A percentile compares a stretch with the other conserved stretches of the same genome.
Evolutionary conservation across 2,888 invertebrate species (phyloP).

Genomic region (Sarcophaga rosellei): DNA sequence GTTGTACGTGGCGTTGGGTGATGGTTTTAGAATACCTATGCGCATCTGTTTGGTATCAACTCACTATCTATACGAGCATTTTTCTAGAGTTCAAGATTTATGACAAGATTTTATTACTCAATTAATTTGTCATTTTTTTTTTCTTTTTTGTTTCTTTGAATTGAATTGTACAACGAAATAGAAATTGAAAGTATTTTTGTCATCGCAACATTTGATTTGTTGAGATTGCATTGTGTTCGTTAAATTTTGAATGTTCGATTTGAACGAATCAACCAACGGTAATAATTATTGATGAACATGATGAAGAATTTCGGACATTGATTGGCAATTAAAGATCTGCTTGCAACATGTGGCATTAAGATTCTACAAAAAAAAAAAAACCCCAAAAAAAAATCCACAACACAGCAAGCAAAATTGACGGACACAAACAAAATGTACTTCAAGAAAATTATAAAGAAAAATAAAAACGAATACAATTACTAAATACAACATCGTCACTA

Average conservation of each 20-base stretch:
- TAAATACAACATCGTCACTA: background rate
- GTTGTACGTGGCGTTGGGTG: too few relatives aligned
- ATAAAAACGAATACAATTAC: slow-evolving; percentile 1
- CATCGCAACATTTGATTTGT: background rate
- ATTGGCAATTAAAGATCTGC: slow-evolving; percentile 51
- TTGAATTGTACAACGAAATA: background rate
- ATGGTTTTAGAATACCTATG: too few relatives aligned
- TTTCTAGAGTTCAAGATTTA: too few relatives aligned
- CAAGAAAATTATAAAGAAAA: slow-evolving; percentile 32
- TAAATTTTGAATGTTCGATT: slow-evolving; percentile 1
- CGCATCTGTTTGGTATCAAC: too few relatives aligned
- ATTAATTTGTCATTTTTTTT: too few relatives aligned
- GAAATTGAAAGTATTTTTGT: background rate
- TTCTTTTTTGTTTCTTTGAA: background rate
- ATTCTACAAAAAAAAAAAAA: background rate
- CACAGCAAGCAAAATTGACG: slow-evolving; percentile 10
- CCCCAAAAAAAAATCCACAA: background rate
- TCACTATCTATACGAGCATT: too few relatives aligned
- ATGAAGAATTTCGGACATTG: slow-evolving; percentile 47
- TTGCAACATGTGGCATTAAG: slow-evolving; percentile 56
- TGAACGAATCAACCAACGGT: background rate
- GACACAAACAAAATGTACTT: slow-evolving; percentile 25
- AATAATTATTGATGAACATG: slow-evolving; percentile 39
- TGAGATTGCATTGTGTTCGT: slow-evolving; percentile 1
- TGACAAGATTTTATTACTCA: too few relatives aligned